Percentiles rank a stretch among this genome's conserved stretches.
Evolutionary conservation across 2,888 invertebrate genomes (phyloP).

Genomic region (Ornithoptera priamus): DNA sequence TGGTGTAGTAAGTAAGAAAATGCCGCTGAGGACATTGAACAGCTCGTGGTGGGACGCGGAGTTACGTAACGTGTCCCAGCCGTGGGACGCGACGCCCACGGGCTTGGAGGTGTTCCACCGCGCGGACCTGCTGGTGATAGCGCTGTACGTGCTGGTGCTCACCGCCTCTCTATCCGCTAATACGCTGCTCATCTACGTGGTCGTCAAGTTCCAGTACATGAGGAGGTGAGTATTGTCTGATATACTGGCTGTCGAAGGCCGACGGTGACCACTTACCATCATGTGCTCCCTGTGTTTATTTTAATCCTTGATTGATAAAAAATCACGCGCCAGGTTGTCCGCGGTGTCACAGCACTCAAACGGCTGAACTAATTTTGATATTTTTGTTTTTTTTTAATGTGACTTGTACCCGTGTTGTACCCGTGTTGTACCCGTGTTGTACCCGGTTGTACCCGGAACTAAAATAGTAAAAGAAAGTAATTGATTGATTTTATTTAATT

Average conservation of each 20-base stretch:
- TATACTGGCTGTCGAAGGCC: no score
- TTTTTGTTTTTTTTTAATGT: no score
- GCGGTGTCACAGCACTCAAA: no score
- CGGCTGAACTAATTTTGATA: no score
- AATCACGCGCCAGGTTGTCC: no score
- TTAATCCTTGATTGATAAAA: no score
- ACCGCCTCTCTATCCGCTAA: conserved; percentile 83
- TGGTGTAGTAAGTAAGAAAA: conserved; percentile 27
- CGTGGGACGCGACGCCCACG: conserved; percentile 47
- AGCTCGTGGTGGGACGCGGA: conserved; percentile 36
- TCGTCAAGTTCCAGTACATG: conserved; percentile 86
- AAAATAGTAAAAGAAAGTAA: no score
- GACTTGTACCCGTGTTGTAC: no score
- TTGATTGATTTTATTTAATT: no score
- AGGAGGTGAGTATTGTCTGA: conserved; percentile 79
- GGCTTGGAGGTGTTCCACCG: conserved; percentile 67
- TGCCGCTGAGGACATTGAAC: conserved; percentile 43
- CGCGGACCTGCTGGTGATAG: conserved; percentile 78
- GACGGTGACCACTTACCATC: background rate
- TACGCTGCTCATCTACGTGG: conserved; percentile 84
- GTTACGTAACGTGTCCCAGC: conserved; percentile 48
- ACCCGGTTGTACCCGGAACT: no score
- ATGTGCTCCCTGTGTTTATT: no score
- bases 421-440: no score
- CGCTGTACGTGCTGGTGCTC: conserved; percentile 83